Base-by-base conservation (phyloP, 1,140 invertebrate species). In the roundworm (Caenorhabditis elegans) region DNA sequence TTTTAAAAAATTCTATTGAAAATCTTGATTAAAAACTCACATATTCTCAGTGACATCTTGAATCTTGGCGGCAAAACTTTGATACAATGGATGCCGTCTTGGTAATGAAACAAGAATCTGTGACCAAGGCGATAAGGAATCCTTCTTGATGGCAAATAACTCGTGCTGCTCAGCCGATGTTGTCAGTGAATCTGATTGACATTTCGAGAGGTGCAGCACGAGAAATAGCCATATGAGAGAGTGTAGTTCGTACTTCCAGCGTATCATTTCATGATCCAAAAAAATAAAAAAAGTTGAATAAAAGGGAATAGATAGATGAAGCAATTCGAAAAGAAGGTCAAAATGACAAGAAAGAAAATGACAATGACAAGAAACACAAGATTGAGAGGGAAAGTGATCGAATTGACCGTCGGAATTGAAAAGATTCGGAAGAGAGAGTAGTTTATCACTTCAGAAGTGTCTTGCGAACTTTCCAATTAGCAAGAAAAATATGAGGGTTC, bases 1-100 rank as follows among this genome's bases (percentile, higher is more conserved):
- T 10, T 26, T 65, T 24, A 53, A 22, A 28, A 22, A 17, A 19
- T 36, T 3, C 6, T 15, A 31, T 28, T 19, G 5, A 26, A 36
- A 31, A 17, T 28, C 11, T 19, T 8, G 8, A 8, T 75, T 22
- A 31, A 79, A n/a, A 51, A 81, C 75, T 76, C 13, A 81, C 80
- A 81, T 81, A 70, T 65, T 65, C 47, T 81, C 80, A 28, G 80
- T 81, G 5, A 81, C 70, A 53, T 81, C 80, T 26, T 51, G 53
- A 47, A 76, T 22, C 34, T 76, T 76, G 8, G 49, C 70, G 8
- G 39, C 75, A 60, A 81, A 81, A 34, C 31, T 46, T 22, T 60
- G 28, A 65, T 81, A 81, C n/a, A 81, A 48, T 10, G 80, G 80
- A 76, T 81, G 80, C n/a, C 60, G 48, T 17, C 26, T 43, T 31